Evolutionary conservation across 2,888 invertebrate species (phyloP).

Genomic region (Netelia fuscicornis): DNA sequence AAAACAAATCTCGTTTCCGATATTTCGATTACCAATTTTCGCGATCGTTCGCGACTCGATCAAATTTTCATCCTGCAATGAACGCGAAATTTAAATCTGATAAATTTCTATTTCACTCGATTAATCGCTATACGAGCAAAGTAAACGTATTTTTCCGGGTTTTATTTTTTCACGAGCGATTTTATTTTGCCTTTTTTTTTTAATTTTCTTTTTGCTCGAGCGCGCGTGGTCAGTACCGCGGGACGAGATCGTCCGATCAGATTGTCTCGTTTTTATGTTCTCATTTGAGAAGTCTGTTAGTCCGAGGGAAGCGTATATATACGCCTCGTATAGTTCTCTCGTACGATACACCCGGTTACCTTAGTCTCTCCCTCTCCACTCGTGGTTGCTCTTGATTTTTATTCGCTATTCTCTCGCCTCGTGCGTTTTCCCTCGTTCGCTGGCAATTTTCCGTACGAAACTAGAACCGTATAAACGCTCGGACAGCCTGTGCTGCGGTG

Average conservation of each 20-base stretch:
- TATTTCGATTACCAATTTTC: not conserved
- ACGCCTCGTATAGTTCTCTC: constrained; percentile 37
- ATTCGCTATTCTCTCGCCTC: not conserved
- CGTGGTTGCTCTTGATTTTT: constrained; percentile 9
- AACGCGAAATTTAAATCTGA: not conserved
- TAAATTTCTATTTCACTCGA: not conserved
- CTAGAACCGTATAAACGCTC: constrained; percentile 31
- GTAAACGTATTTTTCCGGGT: not conserved
- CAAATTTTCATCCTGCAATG: not conserved
- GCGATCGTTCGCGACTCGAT: not conserved
- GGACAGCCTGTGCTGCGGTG: constrained; percentile 32
- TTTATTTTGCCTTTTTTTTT: not conserved
- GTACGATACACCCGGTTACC: constrained; percentile 14
- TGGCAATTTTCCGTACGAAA: constrained; percentile 43
- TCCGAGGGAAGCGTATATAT: constrained; percentile 2
- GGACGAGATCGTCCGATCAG: constrained; percentile 1
- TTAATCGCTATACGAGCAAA: not conserved
- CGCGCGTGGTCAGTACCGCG: constrained; percentile 1
- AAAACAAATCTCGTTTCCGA: not conserved
- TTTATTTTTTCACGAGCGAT: not conserved
- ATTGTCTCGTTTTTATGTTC: constrained; percentile 12
- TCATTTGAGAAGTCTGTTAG: constrained; percentile 11
- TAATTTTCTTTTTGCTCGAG: not conserved
- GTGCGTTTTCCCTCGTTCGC: constrained; percentile 49
- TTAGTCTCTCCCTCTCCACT: not conserved